These are phyloP conservation scores for Caenorhabditis wallacei DNA, from an alignment of 2,888 invertebrate genomes.

Conservation along the genomic window DNA sequence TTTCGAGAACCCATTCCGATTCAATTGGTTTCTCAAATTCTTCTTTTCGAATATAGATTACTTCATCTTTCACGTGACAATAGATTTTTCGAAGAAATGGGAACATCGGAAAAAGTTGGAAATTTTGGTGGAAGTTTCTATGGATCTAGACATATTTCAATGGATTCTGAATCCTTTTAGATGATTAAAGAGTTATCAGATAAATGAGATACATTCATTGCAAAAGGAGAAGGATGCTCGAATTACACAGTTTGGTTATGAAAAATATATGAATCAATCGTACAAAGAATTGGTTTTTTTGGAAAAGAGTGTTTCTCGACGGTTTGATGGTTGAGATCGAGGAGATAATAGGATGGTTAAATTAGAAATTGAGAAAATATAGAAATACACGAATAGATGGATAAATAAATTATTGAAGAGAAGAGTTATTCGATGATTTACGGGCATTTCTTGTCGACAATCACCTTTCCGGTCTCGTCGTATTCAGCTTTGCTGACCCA, in stretches of 20 bases:
- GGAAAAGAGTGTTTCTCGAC: constrained; percentile 10
- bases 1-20: constrained; percentile 36
- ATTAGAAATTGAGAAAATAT: constrained; percentile 15
- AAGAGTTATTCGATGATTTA: constrained; percentile 75
- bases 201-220: constrained; percentile 5
- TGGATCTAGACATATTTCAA: not conserved
- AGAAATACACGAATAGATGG: constrained; percentile 37
- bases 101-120: constrained; percentile 16
- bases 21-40: constrained; percentile 60
- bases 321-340: constrained; percentile 19
- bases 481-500: constrained; percentile 99
- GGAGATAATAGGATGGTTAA: constrained; percentile 2
- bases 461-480: constrained; percentile 96
- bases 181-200: not conserved
- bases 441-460: constrained; percentile 93
- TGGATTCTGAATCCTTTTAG: constrained; percentile 1
- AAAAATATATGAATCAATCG: constrained; percentile 34
- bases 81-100: constrained; percentile 28
- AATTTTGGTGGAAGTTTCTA: not conserved
- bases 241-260: constrained; percentile 7
- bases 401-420: constrained; percentile 13
- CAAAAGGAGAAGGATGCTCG: constrained; percentile 9
- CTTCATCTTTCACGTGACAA: constrained; percentile 60
- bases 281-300: constrained; percentile 29
- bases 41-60: constrained; percentile 49